Evolutionary conservation across 2,113 vertebrate genomes (phyloP), one percentile per base, ranked within the genome.

Genomic region (Rhipidura dahli): DNA sequence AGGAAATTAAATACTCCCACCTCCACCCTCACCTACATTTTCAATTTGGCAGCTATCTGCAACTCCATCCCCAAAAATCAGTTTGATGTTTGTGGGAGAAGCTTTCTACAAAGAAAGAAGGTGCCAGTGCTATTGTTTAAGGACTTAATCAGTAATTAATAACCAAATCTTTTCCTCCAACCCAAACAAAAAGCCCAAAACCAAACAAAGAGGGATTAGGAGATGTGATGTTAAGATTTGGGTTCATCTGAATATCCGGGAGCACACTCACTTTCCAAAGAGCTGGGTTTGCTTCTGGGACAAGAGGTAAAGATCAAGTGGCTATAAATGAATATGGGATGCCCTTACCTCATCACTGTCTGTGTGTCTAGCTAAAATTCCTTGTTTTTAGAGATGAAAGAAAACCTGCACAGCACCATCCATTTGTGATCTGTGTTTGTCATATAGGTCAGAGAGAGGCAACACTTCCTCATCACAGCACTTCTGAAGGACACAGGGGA

Each of bases 1-100:
- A 91, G 72, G 92, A 96, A 95, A 80, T 76, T 57, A 72, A 90
- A 93, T 31, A 79, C 70, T 84, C 75, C 90, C 40, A 64, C 66
- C 51, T 78, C 69, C 66, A 79, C 79, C 51, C 50, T 84, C 68
- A 87, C 30, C 77, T 64, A 13, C 65, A 39, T 47, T 84, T 79
- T 65, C 23, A 83, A 76, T 60, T 68, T 80, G 66, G 72, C 78
- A 93, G 65, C 78, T 75, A 51, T 65, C 68, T 94, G 23, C 60
- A 73, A 75, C 56, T 75, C 35, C 33, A 76, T 37, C 64, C 86
- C 89, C 85, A 51, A 92, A 84, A 90, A 78, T 75, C 76, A 87
- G 64, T 90, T 80, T 81, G 64, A 87, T 77, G 44, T 68, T 70
- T 81, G 93, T 75, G 51, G 37, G 65, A 77, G 68, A 86, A 81